These are phyloP conservation scores for Luperina nickerlii DNA, from an alignment of 2,888 invertebrate species.

Conservation along the genomic window DNA sequence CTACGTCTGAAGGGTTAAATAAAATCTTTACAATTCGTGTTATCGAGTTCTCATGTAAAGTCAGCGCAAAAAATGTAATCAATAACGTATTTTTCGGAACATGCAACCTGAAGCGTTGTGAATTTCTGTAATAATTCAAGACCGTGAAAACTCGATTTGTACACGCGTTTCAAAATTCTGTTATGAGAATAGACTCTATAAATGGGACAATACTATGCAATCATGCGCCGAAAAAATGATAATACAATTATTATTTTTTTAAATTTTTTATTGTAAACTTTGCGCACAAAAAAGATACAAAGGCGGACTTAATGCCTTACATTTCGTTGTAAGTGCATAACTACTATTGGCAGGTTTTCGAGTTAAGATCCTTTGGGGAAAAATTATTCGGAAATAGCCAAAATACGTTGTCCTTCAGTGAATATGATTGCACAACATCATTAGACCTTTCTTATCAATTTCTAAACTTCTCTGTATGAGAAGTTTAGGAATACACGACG, in stretches of 20 bases:
- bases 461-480: not conserved
- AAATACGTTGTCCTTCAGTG: not conserved
- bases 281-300: not conserved
- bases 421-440: not conserved
- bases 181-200: constrained; percentile 25
- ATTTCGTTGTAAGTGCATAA: not conserved
- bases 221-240: constrained; percentile 4
- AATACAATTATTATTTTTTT: not conserved
- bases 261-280: not conserved
- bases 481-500: no score
- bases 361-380: not conserved
- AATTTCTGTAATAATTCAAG: constrained; percentile 54
- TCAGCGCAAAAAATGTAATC: constrained; percentile 30
- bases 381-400: not conserved
- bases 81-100: constrained; percentile 48
- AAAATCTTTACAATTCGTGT: not conserved
- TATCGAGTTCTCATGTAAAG: constrained; percentile 11
- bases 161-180: constrained; percentile 45
- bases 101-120: constrained; percentile 44
- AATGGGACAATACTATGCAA: constrained; percentile 1
- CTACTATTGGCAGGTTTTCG: no score
- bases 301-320: not conserved
- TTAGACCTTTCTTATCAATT: not conserved
- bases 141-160: constrained; percentile 45
- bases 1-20: not conserved